Percentiles rank a stretch among this genome's conserved stretches.
phyloP scores from a whole-genome alignment of 2,888 invertebrate species.

The Dioctria linearis region DNA sequence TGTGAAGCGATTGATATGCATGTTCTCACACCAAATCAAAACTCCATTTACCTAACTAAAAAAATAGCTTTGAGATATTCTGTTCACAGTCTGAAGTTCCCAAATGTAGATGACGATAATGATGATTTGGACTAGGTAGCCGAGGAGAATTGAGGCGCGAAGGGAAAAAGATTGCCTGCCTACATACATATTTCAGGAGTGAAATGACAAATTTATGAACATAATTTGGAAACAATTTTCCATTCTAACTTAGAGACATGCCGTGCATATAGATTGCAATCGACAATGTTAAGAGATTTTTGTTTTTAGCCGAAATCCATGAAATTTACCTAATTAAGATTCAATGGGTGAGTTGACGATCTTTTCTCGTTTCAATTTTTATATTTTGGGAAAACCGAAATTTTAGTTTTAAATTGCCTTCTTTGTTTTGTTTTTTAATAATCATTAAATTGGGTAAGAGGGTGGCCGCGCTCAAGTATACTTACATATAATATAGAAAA shows the following conservation, averaged over 20 bases:
- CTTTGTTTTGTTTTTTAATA: constrained; percentile 14
- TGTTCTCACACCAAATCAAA: constrained; percentile 37
- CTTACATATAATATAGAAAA: background rate
- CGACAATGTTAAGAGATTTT: constrained; percentile 2
- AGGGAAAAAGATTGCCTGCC: background rate
- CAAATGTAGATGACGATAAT: background rate
- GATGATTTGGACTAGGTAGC: background rate
- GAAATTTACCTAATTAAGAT: constrained; percentile 14
- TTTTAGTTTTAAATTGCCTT: constrained; percentile 8
- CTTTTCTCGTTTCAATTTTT: constrained; percentile 30
- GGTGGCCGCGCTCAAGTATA: background rate
- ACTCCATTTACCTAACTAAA: constrained; percentile 17
- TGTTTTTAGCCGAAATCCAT: constrained; percentile 15
- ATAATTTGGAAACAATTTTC: constrained; percentile 54
- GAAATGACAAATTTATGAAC: constrained; percentile 50
- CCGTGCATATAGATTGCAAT: constrained; percentile 43
- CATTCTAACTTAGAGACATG: constrained; percentile 26
- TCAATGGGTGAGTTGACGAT: background rate
- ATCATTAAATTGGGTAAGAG: constrained; percentile 23
- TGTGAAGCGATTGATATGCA: constrained; percentile 46
- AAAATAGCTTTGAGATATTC: background rate
- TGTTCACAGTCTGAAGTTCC: background rate
- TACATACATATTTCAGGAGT: background rate
- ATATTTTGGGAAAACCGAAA: constrained; percentile 28
- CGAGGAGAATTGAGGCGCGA: background rate